Evolutionary conservation across 2,113 vertebrate genomes (phyloP).

Genomic region (Eudorcas thomsonii): DNA sequence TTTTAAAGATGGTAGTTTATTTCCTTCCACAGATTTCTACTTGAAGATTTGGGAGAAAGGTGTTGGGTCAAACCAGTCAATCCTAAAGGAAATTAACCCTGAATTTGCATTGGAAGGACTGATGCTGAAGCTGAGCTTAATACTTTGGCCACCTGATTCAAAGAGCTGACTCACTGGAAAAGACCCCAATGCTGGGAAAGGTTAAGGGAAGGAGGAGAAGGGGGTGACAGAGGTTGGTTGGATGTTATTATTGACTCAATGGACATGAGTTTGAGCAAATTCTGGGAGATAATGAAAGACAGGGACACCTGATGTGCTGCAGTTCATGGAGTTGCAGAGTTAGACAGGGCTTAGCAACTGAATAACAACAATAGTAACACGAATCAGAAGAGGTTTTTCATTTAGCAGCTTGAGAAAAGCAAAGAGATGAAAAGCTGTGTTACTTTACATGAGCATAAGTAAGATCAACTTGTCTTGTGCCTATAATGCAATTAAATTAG

Average conservation of each 20-base stretch:
- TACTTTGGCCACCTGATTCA: not conserved
- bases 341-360: not conserved
- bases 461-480: not conserved
- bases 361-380: not conserved
- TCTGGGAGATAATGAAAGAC: not conserved
- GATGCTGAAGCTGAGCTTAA: not conserved
- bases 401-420: not conserved
- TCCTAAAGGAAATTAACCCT: not conserved
- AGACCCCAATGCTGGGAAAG: not conserved
- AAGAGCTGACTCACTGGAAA: not conserved
- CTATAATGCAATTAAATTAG: not conserved
- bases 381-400: not conserved
- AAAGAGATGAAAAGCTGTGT: not conserved
- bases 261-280: not conserved
- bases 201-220: not conserved
- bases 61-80: not conserved
- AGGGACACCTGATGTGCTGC: not conserved
- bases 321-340: not conserved
- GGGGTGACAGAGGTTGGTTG: not conserved
- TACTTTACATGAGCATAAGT: not conserved
- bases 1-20: not conserved
- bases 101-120: not conserved
- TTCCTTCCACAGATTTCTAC: not conserved
- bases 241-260: not conserved
- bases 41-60: not conserved